Base-by-base conservation (phyloP, 2,888 invertebrate genomes). In the Caenorhabditis japonica region DNA sequence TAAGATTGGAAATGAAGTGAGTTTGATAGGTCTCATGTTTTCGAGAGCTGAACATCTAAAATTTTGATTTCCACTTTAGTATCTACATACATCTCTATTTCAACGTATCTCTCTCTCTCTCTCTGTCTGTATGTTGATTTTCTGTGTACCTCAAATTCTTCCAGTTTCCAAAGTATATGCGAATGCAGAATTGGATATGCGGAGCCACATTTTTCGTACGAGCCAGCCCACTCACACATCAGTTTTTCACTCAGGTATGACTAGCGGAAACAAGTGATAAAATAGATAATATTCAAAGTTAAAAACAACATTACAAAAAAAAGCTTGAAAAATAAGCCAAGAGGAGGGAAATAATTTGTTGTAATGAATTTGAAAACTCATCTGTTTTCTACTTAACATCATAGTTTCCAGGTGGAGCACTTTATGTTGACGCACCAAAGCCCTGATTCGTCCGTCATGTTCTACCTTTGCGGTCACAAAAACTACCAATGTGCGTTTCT, bases 121-220 rank as follows among this genome's bases (percentile, higher is more conserved):
- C n/a, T n/a, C n/a, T n/a, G n/a, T n/a, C n/a, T n/a, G n/a, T n/a
- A n/a, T n/a, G n/a, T n/a, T n/a, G n/a, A n/a, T n/a, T n/a, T n/a
- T n/a, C n/a, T n/a, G n/a, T n/a, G n/a, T n/a, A n/a, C n/a, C n/a
- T n/a, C n/a, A n/a, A n/a, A n/a, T n/a, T n/a, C n/a, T 43, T 62
- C 4, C 38, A 62, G 62, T 3, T 53, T n/a, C 53, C 62, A 10
- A 3, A n/a, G 0, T 62, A 62, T 23, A 19, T 30, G 13, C 13
- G 66, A 27, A 56, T 66, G 47, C 10, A 36, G 12, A 17, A 66
- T 10, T 66, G 66, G 66, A 56, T 66, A 2, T 56, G 66, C 33
- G 66, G 66, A 1, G 56, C 66, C 13, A 66, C 66, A 10, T 66
- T 66, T 43, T 66, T 66, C 25, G 66, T 56, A 7, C 41, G 66